Evolutionary conservation across 2,797 vertebrate species (phyloP).

Genomic region (Leptatherina wallacei): DNA sequence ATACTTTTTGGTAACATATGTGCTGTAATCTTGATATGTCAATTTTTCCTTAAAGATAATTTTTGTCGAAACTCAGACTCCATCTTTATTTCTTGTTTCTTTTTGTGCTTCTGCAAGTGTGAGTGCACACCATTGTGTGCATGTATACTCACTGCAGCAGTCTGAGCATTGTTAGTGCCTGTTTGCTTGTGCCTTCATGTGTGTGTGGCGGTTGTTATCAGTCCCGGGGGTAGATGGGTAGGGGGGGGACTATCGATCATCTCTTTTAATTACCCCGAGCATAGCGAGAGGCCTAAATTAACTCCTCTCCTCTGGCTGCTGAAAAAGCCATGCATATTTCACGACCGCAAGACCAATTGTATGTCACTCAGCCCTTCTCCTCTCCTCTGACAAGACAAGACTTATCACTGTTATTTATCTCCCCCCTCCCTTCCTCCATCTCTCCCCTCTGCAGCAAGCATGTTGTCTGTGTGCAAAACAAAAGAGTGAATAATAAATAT

Average conservation of each 20-base stretch:
- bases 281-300: slow-evolving; percentile 87
- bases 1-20: too few species aligned
- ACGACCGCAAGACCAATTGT: slow-evolving; percentile 79
- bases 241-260: slow-evolving; percentile 85
- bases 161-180: slow-evolving; percentile 43
- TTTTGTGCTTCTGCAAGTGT: slow-evolving; percentile 30
- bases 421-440: slow-evolving; percentile 8
- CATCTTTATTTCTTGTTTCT: slow-evolving; percentile 25
- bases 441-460: slow-evolving; percentile 47
- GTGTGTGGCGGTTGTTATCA: slow-evolving; percentile 80
- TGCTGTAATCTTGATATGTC: background rate
- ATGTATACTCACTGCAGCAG: slow-evolving; percentile 12
- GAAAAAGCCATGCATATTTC: slow-evolving; percentile 89
- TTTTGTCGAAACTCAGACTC: background rate
- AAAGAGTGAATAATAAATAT: slow-evolving; percentile 80
- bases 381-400: slow-evolving; percentile 78
- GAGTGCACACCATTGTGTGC: slow-evolving; percentile 13
- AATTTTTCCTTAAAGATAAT: background rate
- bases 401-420: slow-evolving; percentile 86
- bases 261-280: slow-evolving; percentile 89
- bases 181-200: slow-evolving; percentile 30
- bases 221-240: slow-evolving; percentile 77
- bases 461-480: slow-evolving; percentile 79
- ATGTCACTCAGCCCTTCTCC: slow-evolving; percentile 83
- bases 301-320: slow-evolving; percentile 83